Evolutionary conservation across 2,113 vertebrate species (phyloP).

Genomic region (Pleuronectes platessa): DNA sequence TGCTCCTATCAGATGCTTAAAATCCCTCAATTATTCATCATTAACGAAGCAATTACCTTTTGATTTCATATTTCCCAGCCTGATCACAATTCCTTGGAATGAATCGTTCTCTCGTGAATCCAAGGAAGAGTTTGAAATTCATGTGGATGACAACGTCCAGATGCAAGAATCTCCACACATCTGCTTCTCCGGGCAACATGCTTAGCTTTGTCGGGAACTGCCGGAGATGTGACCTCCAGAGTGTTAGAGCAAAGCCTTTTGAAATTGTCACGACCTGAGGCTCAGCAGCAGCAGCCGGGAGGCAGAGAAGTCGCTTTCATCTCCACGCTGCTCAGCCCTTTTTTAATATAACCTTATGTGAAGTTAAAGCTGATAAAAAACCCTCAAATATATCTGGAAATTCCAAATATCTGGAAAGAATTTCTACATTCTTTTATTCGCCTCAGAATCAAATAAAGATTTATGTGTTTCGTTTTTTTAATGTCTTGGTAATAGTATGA

Average conservation of each 20-base stretch:
- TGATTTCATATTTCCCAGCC: no score
- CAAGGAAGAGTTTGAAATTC: no score
- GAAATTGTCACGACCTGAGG: constrained; percentile 22
- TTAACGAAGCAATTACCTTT: no score
- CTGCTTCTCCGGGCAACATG: neutral
- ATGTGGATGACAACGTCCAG: neutral
- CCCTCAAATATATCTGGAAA: constrained; percentile 5
- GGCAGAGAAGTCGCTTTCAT: constrained; percentile 30
- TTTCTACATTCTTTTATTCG: neutral
- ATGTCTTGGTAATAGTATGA: neutral
- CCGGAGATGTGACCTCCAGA: neutral
- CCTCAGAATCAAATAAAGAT: constrained; percentile 1
- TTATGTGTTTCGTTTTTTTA: neutral
- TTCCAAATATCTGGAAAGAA: constrained; percentile 16
- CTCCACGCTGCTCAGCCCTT: constrained; percentile 2
- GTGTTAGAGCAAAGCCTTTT: constrained; percentile 30
- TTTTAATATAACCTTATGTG: constrained; percentile 27
- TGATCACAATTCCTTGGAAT: neutral
- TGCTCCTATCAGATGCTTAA: no score
- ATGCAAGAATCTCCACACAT: constrained; percentile 16
- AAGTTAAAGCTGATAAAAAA: constrained; percentile 31
- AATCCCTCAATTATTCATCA: no score
- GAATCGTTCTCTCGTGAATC: neutral
- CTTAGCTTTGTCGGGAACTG: constrained; percentile 12
- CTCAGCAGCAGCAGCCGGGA: constrained; percentile 6